phyloP scores from a whole-genome alignment of 2,113 vertebrate species.

The Pao palembangensis region DNA sequence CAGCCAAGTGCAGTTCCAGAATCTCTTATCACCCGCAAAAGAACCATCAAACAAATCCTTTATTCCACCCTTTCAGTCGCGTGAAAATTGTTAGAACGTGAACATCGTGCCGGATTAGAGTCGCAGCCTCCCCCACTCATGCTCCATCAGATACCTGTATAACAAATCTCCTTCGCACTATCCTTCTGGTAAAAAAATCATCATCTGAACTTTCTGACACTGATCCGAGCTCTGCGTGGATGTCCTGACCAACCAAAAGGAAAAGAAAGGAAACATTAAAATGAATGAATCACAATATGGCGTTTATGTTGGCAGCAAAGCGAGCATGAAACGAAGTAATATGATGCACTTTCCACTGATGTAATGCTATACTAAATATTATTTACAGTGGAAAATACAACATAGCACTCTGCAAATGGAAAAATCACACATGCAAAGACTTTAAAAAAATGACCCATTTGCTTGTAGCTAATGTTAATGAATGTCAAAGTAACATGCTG shows the following conservation, averaged over 20 bases:
- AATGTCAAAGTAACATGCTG: constrained; percentile 51
- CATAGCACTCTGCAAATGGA: constrained; percentile 36
- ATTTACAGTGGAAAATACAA: constrained; percentile 38
- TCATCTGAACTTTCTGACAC: constrained; percentile 87
- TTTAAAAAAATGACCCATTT: constrained; percentile 44
- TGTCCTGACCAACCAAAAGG: constrained; percentile 80
- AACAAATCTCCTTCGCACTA: constrained; percentile 87
- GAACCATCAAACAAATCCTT: constrained; percentile 1
- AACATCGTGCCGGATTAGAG: constrained; percentile 15
- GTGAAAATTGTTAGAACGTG: neutral
- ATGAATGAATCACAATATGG: constrained; percentile 27
- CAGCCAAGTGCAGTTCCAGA: constrained; percentile 21
- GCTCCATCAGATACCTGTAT: constrained; percentile 83
- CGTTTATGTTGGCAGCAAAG: constrained; percentile 32
- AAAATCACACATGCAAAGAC: constrained; percentile 4
- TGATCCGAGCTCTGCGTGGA: constrained; percentile 81
- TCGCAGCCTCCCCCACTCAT: constrained; percentile 24
- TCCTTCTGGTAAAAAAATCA: constrained; percentile 87
- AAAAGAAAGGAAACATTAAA: constrained; percentile 46
- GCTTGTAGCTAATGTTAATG: neutral
- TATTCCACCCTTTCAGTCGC: too few species aligned
- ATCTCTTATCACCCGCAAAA: constrained; percentile 1
- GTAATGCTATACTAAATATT: neutral
- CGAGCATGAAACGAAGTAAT: constrained; percentile 41
- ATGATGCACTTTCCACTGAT: constrained; percentile 50